Base-by-base conservation (phyloP, 2,888 invertebrate genomes). In the Drosophila picticornis region DNA sequence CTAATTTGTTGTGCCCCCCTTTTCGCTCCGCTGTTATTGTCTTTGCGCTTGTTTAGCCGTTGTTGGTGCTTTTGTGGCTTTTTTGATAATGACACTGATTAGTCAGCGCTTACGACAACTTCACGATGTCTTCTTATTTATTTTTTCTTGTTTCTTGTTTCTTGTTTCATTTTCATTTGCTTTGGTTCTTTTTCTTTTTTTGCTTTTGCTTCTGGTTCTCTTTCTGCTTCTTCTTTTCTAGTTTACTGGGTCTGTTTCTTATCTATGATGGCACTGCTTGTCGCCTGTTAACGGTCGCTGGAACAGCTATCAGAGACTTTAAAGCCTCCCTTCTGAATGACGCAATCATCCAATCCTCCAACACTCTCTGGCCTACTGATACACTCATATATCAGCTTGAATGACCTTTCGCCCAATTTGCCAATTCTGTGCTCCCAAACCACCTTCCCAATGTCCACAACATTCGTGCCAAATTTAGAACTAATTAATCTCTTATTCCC, bases 51-150 rank as follows among this genome's bases (percentile, higher is more conserved):
- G 72, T 62, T 72, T 46, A 40, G 64, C 75, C 57, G 50, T 50
- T 77, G 77, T 80, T 80, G 69, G 51, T 79, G 79, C 69, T 71
- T 66, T 71, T 64, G 63, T 69, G 71, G 81, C 81, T 79, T 77
- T 72, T 81, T 75, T 78, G 80, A 84, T 84, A 84, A 84, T 84
- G 84, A 88, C 84, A 75, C 84, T 84, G 84, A 84, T 84, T 84
- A 84, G 84, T 88, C 84, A 88, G 87, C 83, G 89, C 87, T 84
- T 88, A 88, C 89, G 86, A 85, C 77, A 63, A 75, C 85, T 76
- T 70, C 52, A 64, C 69, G 67, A 77, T 68, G 72, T 88, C 71
- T 82, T 82, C 70, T 67, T 71, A 75, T 59, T 60, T 72, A 68
- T 59, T 51, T 70, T 66, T 43, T 68, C 75, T 67, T 32, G 46